Evolutionary conservation across 2,797 vertebrate species (phyloP).

Genomic region (Emys orbicularis): DNA sequence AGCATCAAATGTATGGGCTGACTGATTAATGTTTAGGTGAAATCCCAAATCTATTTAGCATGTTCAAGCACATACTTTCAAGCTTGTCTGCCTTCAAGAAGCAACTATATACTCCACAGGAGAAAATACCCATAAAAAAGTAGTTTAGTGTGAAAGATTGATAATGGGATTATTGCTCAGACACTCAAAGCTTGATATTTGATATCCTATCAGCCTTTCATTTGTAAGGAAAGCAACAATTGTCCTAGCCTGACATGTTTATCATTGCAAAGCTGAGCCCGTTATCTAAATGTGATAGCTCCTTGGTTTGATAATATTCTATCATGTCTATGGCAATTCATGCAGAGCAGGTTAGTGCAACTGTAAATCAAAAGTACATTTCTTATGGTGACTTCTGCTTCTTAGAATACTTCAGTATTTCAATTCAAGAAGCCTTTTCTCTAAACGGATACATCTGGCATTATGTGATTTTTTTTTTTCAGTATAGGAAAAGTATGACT

Average conservation of each 20-base stretch:
- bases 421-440: not conserved
- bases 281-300: not conserved
- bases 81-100: not conserved
- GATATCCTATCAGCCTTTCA: conserved; percentile 28
- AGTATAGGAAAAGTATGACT: fast-evolving
- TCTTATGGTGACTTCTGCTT: not conserved
- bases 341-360: not conserved
- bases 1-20: not conserved
- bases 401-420: not conserved
- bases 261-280: not conserved
- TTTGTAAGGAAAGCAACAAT: not conserved
- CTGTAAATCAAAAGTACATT: not conserved
- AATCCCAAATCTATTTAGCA: not conserved
- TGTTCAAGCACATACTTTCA: not conserved
- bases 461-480: not conserved
- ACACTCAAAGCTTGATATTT: not conserved
- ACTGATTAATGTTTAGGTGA: not conserved
- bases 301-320: not conserved
- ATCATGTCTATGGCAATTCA: not conserved
- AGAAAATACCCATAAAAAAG: conserved; percentile 14
- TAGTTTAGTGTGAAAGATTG: conserved; percentile 9
- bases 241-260: conserved; percentile 20
- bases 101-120: conserved; percentile 9
- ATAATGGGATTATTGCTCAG: conserved; percentile 42
- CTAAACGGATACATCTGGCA: not conserved